Evolutionary conservation across 2,888 invertebrate genomes (phyloP).

Genomic region (Fragum sueziense): DNA sequence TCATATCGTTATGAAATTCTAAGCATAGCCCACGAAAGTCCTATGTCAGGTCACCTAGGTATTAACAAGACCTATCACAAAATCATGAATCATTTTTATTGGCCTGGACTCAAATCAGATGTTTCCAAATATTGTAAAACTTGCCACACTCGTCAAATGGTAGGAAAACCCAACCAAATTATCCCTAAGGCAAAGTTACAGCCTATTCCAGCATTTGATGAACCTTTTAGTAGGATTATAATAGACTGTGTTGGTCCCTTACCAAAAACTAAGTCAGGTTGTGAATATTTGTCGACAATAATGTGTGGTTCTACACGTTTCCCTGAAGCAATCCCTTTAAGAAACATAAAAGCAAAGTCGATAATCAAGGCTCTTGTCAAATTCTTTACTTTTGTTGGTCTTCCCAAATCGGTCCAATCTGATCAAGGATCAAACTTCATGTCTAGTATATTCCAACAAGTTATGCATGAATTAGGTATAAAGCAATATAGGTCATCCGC

Average conservation of each 20-base stretch:
- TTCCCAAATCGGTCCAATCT: slow-evolving; percentile 51
- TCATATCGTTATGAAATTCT: slow-evolving; percentile 33
- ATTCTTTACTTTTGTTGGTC: slow-evolving; percentile 56
- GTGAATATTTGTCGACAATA: slow-evolving; percentile 35
- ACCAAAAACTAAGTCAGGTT: slow-evolving; percentile 53
- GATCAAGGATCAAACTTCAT: slow-evolving; percentile 58
- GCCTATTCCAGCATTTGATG: slow-evolving; percentile 52
- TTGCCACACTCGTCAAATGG: slow-evolving; percentile 46
- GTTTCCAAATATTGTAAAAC: slow-evolving; percentile 36
- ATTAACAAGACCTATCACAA: slow-evolving; percentile 46
- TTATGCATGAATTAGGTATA: slow-evolving; percentile 44
- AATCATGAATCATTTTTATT: slow-evolving; percentile 48
- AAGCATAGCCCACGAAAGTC: slow-evolving; percentile 47
- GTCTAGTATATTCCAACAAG: too few species aligned
- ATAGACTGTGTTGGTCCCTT: too few species aligned
- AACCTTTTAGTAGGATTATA: slow-evolving; percentile 47
- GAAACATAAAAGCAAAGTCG: too few species aligned
- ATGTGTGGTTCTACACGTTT: slow-evolving; percentile 50
- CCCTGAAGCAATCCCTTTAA: too few species aligned
- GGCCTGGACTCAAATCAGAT: slow-evolving; percentile 40
- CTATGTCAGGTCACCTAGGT: slow-evolving; percentile 54
- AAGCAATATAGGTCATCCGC: slow-evolving; percentile 46
- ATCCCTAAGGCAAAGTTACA: slow-evolving; percentile 38
- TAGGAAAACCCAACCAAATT: slow-evolving; percentile 48
- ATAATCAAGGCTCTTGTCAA: slow-evolving; percentile 49